A percentile compares a stretch with the other conserved stretches of the same genome.
These are phyloP conservation scores for Heterotilapia buettikoferi DNA, from an alignment of 2,113 vertebrate genomes.

Conservation along the genomic window DNA sequence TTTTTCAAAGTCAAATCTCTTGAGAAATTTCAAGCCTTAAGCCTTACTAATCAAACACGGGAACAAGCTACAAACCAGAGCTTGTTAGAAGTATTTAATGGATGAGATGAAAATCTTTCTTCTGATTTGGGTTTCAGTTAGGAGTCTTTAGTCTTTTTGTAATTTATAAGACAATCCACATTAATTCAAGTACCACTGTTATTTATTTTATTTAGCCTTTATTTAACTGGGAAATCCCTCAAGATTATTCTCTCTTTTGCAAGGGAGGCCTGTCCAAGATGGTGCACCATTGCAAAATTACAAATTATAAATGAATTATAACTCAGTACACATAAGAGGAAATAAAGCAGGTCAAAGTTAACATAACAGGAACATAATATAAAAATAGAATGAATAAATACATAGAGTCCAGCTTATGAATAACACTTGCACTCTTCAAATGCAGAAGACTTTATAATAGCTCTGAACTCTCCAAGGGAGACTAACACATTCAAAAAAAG, in stretches of 20 bases:
- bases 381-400: neutral
- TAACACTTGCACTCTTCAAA: too few species aligned
- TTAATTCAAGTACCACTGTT: neutral
- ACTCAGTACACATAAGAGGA: neutral
- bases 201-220: neutral
- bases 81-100: neutral
- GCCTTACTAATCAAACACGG: neutral
- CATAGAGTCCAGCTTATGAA: neutral
- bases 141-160: neutral
- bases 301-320: neutral
- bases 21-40: neutral
- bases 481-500: neutral
- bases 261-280: neutral
- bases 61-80: neutral
- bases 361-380: neutral
- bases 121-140: neutral
- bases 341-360: neutral
- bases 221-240: neutral
- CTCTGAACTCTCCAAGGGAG: neutral
- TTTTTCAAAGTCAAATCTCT: neutral
- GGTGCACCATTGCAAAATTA: neutral
- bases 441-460: neutral
- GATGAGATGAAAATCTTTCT: neutral
- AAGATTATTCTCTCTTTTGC: neutral
- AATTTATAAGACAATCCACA: neutral